Conservation (phyloP, 2,888 invertebrate genomes). For the Stegophylla sp. region DNA sequence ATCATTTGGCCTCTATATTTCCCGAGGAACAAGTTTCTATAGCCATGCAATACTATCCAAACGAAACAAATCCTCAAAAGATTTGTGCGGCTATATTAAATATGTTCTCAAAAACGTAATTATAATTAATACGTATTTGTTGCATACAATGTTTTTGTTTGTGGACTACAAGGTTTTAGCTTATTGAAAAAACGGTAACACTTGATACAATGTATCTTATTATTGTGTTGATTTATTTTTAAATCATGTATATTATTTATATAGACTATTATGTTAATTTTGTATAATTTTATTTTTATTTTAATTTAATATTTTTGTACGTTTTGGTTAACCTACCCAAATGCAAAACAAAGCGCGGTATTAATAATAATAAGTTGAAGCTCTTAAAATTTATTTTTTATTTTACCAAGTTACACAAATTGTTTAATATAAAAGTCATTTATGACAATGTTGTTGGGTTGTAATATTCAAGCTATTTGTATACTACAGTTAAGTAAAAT, state of each 20-base stretch:
- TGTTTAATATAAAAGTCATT: too few species aligned
- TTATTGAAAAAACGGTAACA: slow-evolving; percentile 57
- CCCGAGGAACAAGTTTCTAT: slow-evolving; percentile 87
- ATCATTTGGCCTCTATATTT: slow-evolving; percentile 89
- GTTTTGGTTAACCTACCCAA: slow-evolving; percentile 39
- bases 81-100: slow-evolving; percentile 86
- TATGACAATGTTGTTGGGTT: too few species aligned
- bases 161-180: slow-evolving; percentile 35
- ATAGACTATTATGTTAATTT: slow-evolving; percentile 60
- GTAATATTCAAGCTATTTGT: too few species aligned
- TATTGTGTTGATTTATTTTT: slow-evolving; percentile 67
- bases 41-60: slow-evolving; percentile 86
- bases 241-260: slow-evolving; percentile 62
- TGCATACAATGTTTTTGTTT: slow-evolving; percentile 41
- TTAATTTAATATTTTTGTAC: slow-evolving; percentile 30
- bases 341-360: background rate
- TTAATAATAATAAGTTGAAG: slow-evolving; percentile 26
- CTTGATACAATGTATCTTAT: slow-evolving; percentile 68
- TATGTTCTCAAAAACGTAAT: slow-evolving; percentile 66
- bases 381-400: background rate
- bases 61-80: slow-evolving; percentile 86
- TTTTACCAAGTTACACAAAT: background rate
- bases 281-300: slow-evolving; percentile 36
- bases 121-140: background rate
- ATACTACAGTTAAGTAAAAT: too few species aligned